Base-by-base conservation (phyloP, 2,888 invertebrate genomes). In the Heliconius cydno region DNA sequence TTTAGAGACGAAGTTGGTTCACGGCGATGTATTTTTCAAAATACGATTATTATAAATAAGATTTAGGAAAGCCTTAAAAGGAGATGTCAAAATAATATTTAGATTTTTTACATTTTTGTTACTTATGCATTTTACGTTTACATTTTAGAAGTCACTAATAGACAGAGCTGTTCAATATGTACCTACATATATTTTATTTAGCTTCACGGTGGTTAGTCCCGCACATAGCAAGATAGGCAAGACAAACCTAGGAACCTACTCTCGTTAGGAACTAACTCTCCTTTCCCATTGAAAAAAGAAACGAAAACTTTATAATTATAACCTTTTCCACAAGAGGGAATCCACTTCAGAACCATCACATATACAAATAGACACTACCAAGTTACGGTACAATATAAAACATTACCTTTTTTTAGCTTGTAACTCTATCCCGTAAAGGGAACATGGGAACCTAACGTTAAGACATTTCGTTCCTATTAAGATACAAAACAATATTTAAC, bases 71-170 rank as follows among this genome's bases (percentile, higher is more conserved):
- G 41, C 41, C 41, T 46, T 70, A 70, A 68, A n/a, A 34, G n/a
- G 22, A 38, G 34, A 68, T 68, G 68, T 68, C 68, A 68, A 41
- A 68, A 68, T 38, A 68, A 68, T 68, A 68, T 68, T 34, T 22
- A 67, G 10, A n/a, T 60, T n/a, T 46, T 46, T 46, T 60, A n/a
- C 60, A n/a, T n/a, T 60, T 60, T 52, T 52, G 52, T 52, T 52
- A 52, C 19, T 7, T 7, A 22, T 19, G 60, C 60, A 60, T n/a
- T 60, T 60, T 60, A 22, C 19, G 52, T 60, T n/a, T 60, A 60
- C 60, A 10, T 10, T 6, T 57, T 57, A 57, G 28, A 28, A 28
- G 28, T 28, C 28, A 28, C 28, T 28, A 28, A 28, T 28, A 28
- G 28, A 28, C 28, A 28, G 28, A 28, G 1, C n/a, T 1, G 28